Base-by-base conservation (phyloP, 2,888 invertebrate species). In the Theretra japonica region DNA sequence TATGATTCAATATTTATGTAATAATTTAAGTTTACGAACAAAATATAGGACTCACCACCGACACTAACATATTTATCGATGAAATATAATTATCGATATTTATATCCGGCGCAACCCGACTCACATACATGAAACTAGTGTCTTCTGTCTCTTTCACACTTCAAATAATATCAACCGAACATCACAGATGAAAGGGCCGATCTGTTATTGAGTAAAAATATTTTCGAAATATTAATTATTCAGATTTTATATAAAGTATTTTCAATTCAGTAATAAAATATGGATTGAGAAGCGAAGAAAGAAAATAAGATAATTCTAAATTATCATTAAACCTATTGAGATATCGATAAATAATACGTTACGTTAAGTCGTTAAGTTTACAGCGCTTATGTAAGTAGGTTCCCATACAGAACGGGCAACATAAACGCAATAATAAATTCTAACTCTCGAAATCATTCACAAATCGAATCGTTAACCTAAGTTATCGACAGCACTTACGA, bases 321-420 rank as follows among this genome's bases (percentile, higher is more conserved):
- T 41, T 65, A 48, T 62, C 7, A 41, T 41, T 48, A 17, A 65
- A 48, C 48, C 48, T 65, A 65, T 65, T 41, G 41, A 65, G 41
- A 65, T 65, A 65, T 65, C 48, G 65, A 48, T 48, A 65, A 65
- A 65, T 48, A 65, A 65, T 65, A 65, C 48, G 48, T 48, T 65
- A 21, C 21, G 62, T 65, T 65, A 65, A 65, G 62, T 41, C 41
- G 41, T 65, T 48, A 17, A 21, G 65, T 15, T 57, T 57, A 59
- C 65, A 23, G 59, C 53, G 73, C 72, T 53, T 48, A 68, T 71
- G 50, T 69, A n/a, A n/a, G 56, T n/a, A 53, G 8, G 28, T 30
- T 56, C 69, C n/a, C n/a, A 56, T 6, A 28, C 17, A 69, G 53
- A 69, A 19, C 50, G 28, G 21, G n/a, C 50, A 19, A 69, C 69